Evolutionary conservation across 2,797 vertebrate genomes (phyloP).

Genomic region (Sebastes diaconus): DNA sequence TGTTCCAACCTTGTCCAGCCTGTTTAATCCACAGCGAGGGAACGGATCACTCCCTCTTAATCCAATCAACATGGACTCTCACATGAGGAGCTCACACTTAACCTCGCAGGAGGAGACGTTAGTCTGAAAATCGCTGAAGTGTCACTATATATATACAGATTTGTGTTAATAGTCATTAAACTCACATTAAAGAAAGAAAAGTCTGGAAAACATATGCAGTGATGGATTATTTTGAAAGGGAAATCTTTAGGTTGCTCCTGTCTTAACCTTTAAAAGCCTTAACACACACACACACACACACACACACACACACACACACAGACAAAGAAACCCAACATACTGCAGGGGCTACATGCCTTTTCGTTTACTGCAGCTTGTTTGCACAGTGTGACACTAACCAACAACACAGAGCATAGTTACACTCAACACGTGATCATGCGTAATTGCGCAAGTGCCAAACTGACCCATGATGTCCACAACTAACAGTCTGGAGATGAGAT

Average conservation of each 20-base stretch:
- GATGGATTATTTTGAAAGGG: neutral
- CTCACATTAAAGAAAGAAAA: neutral
- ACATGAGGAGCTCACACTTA: conserved; percentile 20
- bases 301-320: neutral
- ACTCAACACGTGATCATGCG: neutral
- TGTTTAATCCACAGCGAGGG: conserved; percentile 45
- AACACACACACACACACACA: neutral
- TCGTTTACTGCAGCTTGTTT: neutral
- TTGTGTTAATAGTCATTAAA: neutral
- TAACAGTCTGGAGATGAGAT: neutral
- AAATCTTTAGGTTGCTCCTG: neutral
- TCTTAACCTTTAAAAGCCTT: neutral
- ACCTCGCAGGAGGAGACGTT: neutral
- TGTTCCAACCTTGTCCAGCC: conserved; percentile 14
- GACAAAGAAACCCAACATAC: neutral
- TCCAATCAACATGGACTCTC: conserved; percentile 63
- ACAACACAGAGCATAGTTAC: neutral
- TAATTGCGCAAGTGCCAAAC: neutral
- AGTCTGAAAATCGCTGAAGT: neutral
- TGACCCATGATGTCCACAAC: neutral
- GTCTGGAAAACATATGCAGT: neutral
- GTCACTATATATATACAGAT: too few relatives aligned
- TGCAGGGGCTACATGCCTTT: neutral
- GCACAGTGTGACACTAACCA: neutral
- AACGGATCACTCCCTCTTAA: conserved; percentile 57